These are phyloP conservation scores for Mormyrus lacerda DNA, from an alignment of 2,113 vertebrate species.

Conservation along the genomic window DNA sequence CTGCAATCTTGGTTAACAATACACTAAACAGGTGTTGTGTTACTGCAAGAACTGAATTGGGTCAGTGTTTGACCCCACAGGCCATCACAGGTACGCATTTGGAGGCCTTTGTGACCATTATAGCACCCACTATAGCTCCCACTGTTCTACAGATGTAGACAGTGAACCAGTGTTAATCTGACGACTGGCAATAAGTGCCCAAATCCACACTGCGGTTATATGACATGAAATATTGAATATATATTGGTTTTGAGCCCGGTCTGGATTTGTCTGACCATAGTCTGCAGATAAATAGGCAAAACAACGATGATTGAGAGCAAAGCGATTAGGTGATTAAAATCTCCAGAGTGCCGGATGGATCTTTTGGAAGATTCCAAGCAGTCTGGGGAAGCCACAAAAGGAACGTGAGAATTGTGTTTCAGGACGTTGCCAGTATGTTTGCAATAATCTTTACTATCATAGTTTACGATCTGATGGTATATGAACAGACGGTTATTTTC, in stretches of 20 bases:
- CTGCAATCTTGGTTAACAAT: not conserved
- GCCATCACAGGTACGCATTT: not conserved
- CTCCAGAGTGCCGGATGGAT: not conserved
- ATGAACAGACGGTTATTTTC: not conserved
- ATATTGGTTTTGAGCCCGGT: not conserved
- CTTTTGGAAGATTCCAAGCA: not conserved
- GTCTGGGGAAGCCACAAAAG: not conserved
- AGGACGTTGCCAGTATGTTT: not conserved
- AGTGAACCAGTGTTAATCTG: not conserved
- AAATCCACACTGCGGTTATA: not conserved
- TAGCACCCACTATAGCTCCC: too few relatives aligned
- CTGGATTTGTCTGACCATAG: not conserved
- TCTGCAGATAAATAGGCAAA: not conserved
- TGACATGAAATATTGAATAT: not conserved
- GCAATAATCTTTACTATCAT: not conserved
- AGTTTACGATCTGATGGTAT: not conserved
- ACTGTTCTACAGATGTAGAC: not conserved
- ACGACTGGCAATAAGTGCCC: not conserved
- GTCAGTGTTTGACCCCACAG: not conserved
- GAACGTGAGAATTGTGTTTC: not conserved
- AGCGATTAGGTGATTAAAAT: not conserved
- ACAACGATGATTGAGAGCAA: not conserved
- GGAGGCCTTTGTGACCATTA: not conserved
- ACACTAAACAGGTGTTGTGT: not conserved
- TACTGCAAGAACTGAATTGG: not conserved